A percentile compares a stretch with the other conserved stretches of the same genome.
These are phyloP conservation scores for Cancer borealis DNA, from an alignment of 2,888 invertebrate genomes.

Conservation along the genomic window DNA sequence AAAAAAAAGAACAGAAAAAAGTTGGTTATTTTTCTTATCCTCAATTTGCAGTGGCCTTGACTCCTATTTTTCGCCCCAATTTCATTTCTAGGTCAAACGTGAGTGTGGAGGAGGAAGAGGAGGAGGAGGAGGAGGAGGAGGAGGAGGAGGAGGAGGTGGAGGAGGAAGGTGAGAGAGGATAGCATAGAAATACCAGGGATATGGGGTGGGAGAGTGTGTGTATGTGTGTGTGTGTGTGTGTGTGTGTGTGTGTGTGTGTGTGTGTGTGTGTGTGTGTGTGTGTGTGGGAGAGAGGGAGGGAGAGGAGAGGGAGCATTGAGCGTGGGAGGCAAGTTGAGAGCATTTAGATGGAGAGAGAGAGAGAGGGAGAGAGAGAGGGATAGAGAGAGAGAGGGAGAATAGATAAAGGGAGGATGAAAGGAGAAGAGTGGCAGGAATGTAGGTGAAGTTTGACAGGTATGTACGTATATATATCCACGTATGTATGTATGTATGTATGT, in stretches of 20 bases:
- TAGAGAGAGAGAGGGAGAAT: background rate
- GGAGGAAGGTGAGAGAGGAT: background rate
- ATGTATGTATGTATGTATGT: background rate
- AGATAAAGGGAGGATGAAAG: background rate
- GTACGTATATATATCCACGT: background rate
- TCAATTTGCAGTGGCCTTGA: background rate
- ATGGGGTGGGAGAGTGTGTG: too few relatives aligned
- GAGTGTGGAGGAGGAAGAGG: background rate
- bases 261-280: too few relatives aligned
- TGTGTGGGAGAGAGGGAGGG: too few relatives aligned
- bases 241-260: too few relatives aligned
- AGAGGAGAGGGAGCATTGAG: too few relatives aligned
- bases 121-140: conserved; percentile 18
- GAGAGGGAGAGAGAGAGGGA: background rate
- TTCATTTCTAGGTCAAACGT: background rate
- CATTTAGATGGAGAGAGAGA: too few relatives aligned
- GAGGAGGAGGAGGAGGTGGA: conserved; percentile 25
- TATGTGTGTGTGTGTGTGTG: too few relatives aligned
- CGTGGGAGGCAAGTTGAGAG: background rate
- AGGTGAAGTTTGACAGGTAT: background rate
- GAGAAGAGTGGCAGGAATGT: background rate
- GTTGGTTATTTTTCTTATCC: background rate
- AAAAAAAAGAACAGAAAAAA: too few relatives aligned
- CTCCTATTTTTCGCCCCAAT: background rate
- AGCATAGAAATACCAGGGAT: background rate